phyloP scores from a whole-genome alignment of 2,888 invertebrate genomes.

The Monopis laevigella region DNA sequence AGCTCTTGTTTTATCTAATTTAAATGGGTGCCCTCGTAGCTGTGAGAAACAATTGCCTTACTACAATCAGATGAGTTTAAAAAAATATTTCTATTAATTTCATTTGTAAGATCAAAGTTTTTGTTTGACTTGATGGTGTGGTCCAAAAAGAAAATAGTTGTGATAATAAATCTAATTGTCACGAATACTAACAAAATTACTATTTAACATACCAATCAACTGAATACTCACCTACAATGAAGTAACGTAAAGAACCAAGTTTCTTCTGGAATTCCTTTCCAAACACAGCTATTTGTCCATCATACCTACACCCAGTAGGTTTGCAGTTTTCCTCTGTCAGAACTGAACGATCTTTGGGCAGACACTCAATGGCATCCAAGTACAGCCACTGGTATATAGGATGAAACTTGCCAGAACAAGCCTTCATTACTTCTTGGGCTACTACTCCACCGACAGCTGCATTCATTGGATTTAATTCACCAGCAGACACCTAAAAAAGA shows the following conservation, averaged over 20 bases:
- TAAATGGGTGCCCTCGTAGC: too few relatives aligned
- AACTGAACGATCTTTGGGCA: constrained; percentile 73
- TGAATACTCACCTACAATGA: constrained; percentile 68
- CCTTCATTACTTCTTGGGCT: constrained; percentile 99
- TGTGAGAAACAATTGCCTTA: too few relatives aligned
- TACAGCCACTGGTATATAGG: constrained; percentile 95
- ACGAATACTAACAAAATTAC: too few relatives aligned
- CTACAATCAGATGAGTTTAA: too few relatives aligned
- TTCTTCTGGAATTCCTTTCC: constrained; percentile 90
- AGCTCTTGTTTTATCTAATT: too few relatives aligned
- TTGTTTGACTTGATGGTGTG: too few relatives aligned
- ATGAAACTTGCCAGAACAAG: constrained; percentile 94
- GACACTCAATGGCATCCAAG: constrained; percentile 94
- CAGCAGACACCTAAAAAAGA: constrained; percentile 67
- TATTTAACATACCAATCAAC: too few relatives aligned
- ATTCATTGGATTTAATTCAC: constrained; percentile 89
- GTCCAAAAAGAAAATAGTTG: too few relatives aligned
- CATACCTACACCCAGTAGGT: constrained; percentile 78
- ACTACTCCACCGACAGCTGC: constrained; percentile 96
- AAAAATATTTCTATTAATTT: too few relatives aligned
- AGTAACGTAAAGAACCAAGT: constrained; percentile 81
- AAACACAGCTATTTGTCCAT: constrained; percentile 93
- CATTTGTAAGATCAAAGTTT: too few relatives aligned
- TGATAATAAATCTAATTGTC: too few relatives aligned
- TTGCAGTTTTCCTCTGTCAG: constrained; percentile 79